Evolutionary conservation across 2,888 invertebrate species (phyloP).

Genomic region (Leptothorax acervorum): DNA sequence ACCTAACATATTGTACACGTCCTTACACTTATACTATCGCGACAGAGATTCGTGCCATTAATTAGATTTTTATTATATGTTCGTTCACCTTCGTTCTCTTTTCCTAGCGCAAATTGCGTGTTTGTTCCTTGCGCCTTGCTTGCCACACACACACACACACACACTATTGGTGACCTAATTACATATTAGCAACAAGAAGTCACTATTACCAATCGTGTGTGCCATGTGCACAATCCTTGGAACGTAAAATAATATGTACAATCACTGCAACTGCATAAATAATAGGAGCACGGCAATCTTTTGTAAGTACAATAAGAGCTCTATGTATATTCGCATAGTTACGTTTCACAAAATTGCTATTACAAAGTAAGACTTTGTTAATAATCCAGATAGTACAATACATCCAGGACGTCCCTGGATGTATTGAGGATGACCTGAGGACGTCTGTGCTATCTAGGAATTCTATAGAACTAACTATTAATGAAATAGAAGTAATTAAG

Average conservation of each 20-base stretch:
- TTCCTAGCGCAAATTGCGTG: conserved; percentile 35
- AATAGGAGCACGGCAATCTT: not conserved
- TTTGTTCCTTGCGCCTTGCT: conserved; percentile 25
- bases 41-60: conserved; percentile 60
- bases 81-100: conserved; percentile 56
- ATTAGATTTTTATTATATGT: conserved; percentile 54
- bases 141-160: not conserved
- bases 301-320: not conserved
- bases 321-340: not conserved
- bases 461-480: not conserved
- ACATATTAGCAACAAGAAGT: conserved; percentile 22
- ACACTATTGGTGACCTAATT: conserved; percentile 41
- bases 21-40: conserved; percentile 35
- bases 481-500: not conserved
- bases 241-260: conserved; percentile 9
- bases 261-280: not conserved
- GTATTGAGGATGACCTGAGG: too few species aligned
- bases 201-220: conserved; percentile 20
- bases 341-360: not conserved
- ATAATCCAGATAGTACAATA: not conserved
- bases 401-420: too few species aligned
- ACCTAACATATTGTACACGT: conserved; percentile 28
- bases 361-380: not conserved
- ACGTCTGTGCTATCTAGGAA: too few species aligned
- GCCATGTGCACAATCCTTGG: conserved; percentile 7